Base-by-base conservation (phyloP, 2,797 vertebrate genomes). In the Gephyroberyx darwinii region DNA sequence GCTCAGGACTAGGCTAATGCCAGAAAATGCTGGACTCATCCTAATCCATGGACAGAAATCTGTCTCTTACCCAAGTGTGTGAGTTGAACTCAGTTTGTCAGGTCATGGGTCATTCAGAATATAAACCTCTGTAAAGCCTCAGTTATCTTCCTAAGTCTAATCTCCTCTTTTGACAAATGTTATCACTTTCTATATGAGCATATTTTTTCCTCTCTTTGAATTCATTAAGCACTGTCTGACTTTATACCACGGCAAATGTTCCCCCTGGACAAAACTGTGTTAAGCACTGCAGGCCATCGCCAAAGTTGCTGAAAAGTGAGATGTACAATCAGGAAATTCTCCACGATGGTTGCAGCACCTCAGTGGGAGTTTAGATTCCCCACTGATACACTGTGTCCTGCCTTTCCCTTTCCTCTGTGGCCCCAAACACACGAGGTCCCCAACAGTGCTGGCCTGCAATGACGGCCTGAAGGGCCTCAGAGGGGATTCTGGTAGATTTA, bases 321-420 rank as follows among this genome's bases (percentile, higher is more conserved):
- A 90, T 80, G 85, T 84, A 92, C 87, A 90, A 90, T 89, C 91
- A 91, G 90, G 86, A 92, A 89, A 89, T 88, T 85, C 74, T 84
- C 80, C 75, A 35, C 75, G 88, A 90, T 84, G 84, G 65, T 72
- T 76, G 79, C 79, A 86, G 79, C 67, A 77, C 74, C 87, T 80
- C 82, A 77, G 85, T 76, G 6, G 87, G 86, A 70, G 68, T 63
- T 82, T 62, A n/a, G 81, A 72, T 75, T 70, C 73, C 89, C 81
- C 17, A 30, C 78, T 75, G 86, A 71, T 86, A 61, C 82, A 69
- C 68, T 77, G 77, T 89, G 86, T 88, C 82, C 79, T 83, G 75
- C 71, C 67, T 88, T 89, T 90, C 75, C 79, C 75, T 78, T 90
- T 88, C 84, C 79, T 89, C 62, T 56, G 54, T 82, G 79, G 86